Evolutionary conservation across 2,113 vertebrate genomes (phyloP).

Genomic region (Nestor notabilis): DNA sequence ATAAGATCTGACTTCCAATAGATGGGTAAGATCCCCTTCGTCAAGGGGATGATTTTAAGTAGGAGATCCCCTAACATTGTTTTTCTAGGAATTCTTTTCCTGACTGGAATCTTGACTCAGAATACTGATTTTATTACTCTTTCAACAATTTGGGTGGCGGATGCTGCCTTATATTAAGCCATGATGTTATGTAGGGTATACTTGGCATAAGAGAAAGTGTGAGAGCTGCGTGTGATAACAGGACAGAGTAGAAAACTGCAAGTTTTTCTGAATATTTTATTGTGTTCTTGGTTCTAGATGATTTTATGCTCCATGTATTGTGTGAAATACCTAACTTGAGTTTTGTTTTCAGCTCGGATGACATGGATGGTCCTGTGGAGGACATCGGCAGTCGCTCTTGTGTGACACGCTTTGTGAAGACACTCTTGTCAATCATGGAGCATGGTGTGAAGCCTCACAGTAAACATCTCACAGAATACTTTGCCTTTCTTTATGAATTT

Average conservation of each 20-base stretch:
- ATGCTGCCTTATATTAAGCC: background rate
- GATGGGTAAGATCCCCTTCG: background rate
- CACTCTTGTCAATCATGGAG: slow-evolving; percentile 96
- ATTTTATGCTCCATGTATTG: background rate
- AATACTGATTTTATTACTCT: background rate
- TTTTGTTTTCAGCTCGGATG: slow-evolving; percentile 86
- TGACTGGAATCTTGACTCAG: background rate
- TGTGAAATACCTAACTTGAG: background rate
- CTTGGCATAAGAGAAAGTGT: background rate
- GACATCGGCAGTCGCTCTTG: slow-evolving; percentile 98
- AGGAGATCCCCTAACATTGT: background rate
- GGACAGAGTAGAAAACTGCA: background rate
- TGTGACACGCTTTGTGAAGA: slow-evolving; percentile 97
- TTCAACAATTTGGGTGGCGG: background rate
- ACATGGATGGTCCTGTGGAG: slow-evolving; percentile 97
- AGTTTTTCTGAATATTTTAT: background rate
- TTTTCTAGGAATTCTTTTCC: background rate
- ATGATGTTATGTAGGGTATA: fast-evolving
- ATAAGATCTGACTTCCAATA: background rate
- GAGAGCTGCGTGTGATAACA: background rate
- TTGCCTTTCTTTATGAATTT: slow-evolving; percentile 97
- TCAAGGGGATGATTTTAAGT: background rate
- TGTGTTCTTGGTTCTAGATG: background rate
- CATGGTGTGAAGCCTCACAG: slow-evolving; percentile 98
- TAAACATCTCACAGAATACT: slow-evolving; percentile 98